These are phyloP conservation scores for Cosmopolites sordidus DNA, from an alignment of 2,888 invertebrate species.

Conservation along the genomic window DNA sequence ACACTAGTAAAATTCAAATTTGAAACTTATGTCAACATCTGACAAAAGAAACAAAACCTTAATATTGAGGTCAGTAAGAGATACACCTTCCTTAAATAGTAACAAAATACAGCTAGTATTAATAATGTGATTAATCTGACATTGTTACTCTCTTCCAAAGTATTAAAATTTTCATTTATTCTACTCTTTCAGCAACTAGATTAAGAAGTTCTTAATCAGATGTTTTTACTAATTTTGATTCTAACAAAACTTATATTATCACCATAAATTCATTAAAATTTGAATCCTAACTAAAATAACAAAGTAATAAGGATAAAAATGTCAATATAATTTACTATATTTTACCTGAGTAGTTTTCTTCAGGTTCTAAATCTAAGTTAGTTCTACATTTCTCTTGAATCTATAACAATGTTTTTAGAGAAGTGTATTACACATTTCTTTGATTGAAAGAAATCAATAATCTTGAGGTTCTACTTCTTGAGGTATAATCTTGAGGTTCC, in stretches of 20 bases:
- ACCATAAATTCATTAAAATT: slow-evolving; percentile 88
- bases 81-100: too few species aligned
- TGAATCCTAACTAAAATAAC: slow-evolving; percentile 81
- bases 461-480: too few species aligned
- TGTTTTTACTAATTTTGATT: slow-evolving; percentile 76
- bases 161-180: slow-evolving; percentile 62
- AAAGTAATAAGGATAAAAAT: neutral
- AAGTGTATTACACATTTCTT: slow-evolving; percentile 86
- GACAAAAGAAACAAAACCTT: too few species aligned
- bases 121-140: slow-evolving; percentile 78
- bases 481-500: slow-evolving; percentile 80
- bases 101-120: slow-evolving; percentile 69
- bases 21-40: slow-evolving; percentile 65
- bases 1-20: slow-evolving; percentile 89
- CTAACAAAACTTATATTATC: slow-evolving; percentile 79
- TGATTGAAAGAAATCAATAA: too few species aligned
- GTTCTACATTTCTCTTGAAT: too few species aligned
- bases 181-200: slow-evolving; percentile 80
- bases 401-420: too few species aligned
- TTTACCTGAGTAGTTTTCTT: too few species aligned
- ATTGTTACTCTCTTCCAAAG: slow-evolving; percentile 59
- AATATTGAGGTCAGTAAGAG: slow-evolving; percentile 58
- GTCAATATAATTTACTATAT: too few species aligned
- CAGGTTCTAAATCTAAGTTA: too few species aligned
- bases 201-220: slow-evolving; percentile 83